A percentile compares a stretch with the other conserved stretches of the same genome.
phyloP scores from a whole-genome alignment of 2,797 vertebrate species.

The Karalla daura region DNA sequence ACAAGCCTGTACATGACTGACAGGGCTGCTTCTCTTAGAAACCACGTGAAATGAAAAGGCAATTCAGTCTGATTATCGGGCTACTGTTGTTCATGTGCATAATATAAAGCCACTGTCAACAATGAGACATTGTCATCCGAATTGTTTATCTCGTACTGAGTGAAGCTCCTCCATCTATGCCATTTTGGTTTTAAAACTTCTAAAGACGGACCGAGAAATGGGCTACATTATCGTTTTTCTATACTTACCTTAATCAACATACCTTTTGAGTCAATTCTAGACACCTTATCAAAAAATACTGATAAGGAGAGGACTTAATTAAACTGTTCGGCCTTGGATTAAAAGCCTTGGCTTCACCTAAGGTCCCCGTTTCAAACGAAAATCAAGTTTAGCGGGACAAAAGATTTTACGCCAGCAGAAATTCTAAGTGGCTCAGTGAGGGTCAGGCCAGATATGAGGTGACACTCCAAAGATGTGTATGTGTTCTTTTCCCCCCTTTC shows the following conservation, averaged over 20 bases:
- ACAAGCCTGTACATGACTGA: too few relatives aligned
- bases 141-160: neutral
- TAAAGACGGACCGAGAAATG: neutral
- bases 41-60: neutral
- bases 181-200: constrained; percentile 4
- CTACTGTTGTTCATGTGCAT: neutral
- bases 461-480: constrained; percentile 66
- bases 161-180: neutral
- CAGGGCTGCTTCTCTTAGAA: too few relatives aligned
- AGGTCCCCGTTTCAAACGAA: constrained; percentile 39
- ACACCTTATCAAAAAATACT: constrained; percentile 41
- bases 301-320: constrained; percentile 60
- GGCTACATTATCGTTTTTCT: constrained; percentile 21
- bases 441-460: constrained; percentile 71
- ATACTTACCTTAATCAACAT: constrained; percentile 42
- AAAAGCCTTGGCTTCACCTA: constrained; percentile 44
- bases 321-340: constrained; percentile 44
- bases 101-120: neutral
- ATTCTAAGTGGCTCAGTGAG: constrained; percentile 67
- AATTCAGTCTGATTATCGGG: neutral
- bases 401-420: constrained; percentile 68
- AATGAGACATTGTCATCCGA: neutral
- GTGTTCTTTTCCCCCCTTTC: constrained; percentile 21
- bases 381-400: constrained; percentile 65
- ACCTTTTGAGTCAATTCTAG: constrained; percentile 46